phyloP scores from a whole-genome alignment of 1,140 invertebrate genomes.

The Anoplophora glabripennis region DNA sequence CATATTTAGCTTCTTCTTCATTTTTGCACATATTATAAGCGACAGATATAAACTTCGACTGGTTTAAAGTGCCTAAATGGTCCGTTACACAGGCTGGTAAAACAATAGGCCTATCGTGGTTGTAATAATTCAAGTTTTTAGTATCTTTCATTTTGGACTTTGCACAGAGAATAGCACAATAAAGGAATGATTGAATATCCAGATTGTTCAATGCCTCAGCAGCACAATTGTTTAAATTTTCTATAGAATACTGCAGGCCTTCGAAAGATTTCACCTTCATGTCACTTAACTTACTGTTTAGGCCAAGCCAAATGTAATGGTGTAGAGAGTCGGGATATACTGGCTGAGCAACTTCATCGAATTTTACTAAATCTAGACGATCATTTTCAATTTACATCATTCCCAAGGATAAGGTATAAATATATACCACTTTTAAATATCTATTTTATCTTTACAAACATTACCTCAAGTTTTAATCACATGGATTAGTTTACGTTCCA shows the following conservation, averaged over 20 bases:
- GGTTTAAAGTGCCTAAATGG: slow-evolving; percentile 62
- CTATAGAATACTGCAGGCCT: slow-evolving; percentile 60
- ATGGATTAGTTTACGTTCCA: too few relatives aligned
- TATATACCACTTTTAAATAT: too few relatives aligned
- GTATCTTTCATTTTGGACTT: slow-evolving; percentile 54
- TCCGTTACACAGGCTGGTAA: slow-evolving; percentile 67
- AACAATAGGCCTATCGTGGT: slow-evolving; percentile 57
- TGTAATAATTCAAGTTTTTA: slow-evolving; percentile 51
- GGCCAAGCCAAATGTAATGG: slow-evolving; percentile 79
- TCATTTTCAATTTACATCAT: too few relatives aligned
- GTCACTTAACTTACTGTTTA: slow-evolving; percentile 57
- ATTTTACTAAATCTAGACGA: slow-evolving; percentile 55
- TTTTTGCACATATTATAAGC: slow-evolving; percentile 61
- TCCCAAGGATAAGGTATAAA: too few relatives aligned
- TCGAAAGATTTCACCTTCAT: slow-evolving; percentile 61
- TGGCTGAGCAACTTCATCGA: slow-evolving; percentile 64
- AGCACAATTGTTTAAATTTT: slow-evolving; percentile 63
- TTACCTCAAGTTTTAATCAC: too few relatives aligned
- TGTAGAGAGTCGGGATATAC: slow-evolving; percentile 72
- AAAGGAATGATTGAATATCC: slow-evolving; percentile 81
- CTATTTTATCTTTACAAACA: too few relatives aligned
- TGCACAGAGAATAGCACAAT: slow-evolving; percentile 59
- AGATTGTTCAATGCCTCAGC: slow-evolving; percentile 75
- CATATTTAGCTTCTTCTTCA: slow-evolving; percentile 54
- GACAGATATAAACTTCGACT: slow-evolving; percentile 76